Percentiles rank a stretch among this genome's conserved stretches.
These are phyloP conservation scores for Metalampra italica DNA, from an alignment of 2,888 invertebrate genomes.

Conservation along the genomic window DNA sequence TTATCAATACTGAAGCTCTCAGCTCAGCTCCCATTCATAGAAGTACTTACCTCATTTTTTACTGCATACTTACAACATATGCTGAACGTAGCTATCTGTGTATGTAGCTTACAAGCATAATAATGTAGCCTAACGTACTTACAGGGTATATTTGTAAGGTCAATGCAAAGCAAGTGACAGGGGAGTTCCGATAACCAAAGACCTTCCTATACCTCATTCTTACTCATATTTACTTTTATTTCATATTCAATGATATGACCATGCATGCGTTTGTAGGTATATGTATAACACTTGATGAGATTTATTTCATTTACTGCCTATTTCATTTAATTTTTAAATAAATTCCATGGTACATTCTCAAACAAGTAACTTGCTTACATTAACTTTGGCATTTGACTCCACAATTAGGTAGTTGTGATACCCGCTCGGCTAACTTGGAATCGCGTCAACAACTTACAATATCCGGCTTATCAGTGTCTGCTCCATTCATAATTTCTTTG, in stretches of 20 bases:
- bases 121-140: too few species aligned
- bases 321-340: not conserved
- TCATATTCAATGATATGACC: too few species aligned
- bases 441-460: constrained; percentile 17
- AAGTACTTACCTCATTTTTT: constrained; percentile 32
- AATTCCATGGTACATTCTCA: not conserved
- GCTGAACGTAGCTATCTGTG: constrained; percentile 8
- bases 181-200: too few species aligned
- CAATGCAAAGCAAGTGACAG: too few species aligned
- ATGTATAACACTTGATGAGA: too few species aligned
- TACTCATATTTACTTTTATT: too few species aligned
- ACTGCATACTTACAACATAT: constrained; percentile 32
- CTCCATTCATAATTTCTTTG: constrained; percentile 39
- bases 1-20: constrained; percentile 63
- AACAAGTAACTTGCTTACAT: not conserved
- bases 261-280: too few species aligned
- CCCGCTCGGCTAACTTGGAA: constrained; percentile 18
- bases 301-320: too few species aligned
- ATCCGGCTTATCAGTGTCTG: constrained; percentile 24
- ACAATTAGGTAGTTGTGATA: constrained; percentile 21
- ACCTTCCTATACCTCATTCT: too few species aligned
- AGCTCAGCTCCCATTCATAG: constrained; percentile 52
- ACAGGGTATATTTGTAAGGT: too few species aligned
- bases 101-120: not conserved
- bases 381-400: constrained; percentile 17